These are phyloP conservation scores for Hermetia illucens DNA, from an alignment of 1,140 invertebrate genomes.

Conservation along the genomic window DNA sequence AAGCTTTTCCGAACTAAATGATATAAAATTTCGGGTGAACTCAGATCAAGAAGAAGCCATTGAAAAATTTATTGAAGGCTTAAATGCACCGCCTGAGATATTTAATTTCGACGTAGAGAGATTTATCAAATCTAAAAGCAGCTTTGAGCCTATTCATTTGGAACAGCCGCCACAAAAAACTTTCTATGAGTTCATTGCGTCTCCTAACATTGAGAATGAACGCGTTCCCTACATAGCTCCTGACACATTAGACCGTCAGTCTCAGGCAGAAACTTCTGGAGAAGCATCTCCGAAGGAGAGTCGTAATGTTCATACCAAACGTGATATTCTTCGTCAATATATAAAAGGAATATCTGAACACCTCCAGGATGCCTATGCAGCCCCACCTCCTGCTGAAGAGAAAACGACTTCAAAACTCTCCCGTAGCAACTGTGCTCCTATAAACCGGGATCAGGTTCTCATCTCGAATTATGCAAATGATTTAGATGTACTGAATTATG, in stretches of 20 bases:
- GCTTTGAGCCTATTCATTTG: neutral
- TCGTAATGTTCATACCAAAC: too few species aligned
- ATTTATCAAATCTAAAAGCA: neutral
- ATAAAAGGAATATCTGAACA: slow-evolving; percentile 2
- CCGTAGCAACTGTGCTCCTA: too few species aligned
- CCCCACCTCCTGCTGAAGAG: too few species aligned
- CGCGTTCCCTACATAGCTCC: neutral
- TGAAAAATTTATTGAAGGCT: neutral
- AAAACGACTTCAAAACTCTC: too few species aligned
- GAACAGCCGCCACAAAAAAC: neutral
- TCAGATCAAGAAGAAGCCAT: slow-evolving; percentile 1
- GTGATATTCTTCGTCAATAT: neutral
- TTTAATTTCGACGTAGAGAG: slow-evolving; percentile 1
- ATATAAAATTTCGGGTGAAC: neutral
- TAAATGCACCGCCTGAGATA: slow-evolving; percentile 1
- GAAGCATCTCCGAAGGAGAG: too few species aligned
- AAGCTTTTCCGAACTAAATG: neutral
- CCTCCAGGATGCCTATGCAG: too few species aligned
- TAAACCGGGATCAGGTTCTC: too few species aligned
- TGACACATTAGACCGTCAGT: neutral
- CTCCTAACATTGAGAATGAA: neutral
- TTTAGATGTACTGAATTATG: too few species aligned
- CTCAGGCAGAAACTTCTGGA: neutral
- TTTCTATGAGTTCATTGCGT: neutral
- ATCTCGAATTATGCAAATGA: too few species aligned